Conservation (phyloP, 1,140 invertebrate species). For the Trissolcus basalis region DNA sequence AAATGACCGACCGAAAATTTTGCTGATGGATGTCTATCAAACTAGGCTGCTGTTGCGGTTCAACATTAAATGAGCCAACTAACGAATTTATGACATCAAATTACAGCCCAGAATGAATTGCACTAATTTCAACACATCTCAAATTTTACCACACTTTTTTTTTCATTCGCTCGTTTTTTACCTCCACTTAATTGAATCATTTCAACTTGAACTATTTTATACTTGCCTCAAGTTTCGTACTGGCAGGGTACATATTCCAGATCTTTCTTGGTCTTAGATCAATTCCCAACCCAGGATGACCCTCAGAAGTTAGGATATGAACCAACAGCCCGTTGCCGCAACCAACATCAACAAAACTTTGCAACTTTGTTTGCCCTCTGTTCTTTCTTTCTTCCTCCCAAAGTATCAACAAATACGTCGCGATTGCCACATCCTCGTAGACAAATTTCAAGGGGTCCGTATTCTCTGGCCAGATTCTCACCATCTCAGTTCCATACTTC, state of each 20-base stretch:
- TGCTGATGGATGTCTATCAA: conserved; percentile 6
- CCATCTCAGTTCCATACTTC: conserved; percentile 86
- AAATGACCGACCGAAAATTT: not conserved
- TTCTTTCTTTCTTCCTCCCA: conserved; percentile 80
- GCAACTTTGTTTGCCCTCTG: conserved; percentile 70
- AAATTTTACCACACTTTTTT: not conserved
- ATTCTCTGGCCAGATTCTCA: conserved; percentile 89
- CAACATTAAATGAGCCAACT: not conserved
- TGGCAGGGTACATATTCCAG: conserved; percentile 87
- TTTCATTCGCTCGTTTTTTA: no score
- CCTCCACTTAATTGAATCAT: no score
- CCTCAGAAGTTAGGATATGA: conserved; percentile 90
- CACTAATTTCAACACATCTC: not conserved
- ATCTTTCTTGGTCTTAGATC: conserved; percentile 93
- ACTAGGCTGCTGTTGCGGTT: conserved; percentile 1
- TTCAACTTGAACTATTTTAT: no score
- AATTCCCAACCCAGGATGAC: conserved; percentile 89
- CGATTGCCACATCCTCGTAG: conserved; percentile 97
- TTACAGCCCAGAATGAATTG: not conserved
- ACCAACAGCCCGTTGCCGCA: conserved; percentile 98
- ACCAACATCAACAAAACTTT: conserved; percentile 93
- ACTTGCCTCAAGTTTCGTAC: conserved; percentile 74
- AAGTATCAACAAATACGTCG: conserved; percentile 90
- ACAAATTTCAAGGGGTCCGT: conserved; percentile 97
- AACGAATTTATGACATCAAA: not conserved